Base-by-base conservation (phyloP, 2,797 vertebrate genomes). In the Melopsittacus undulatus region DNA sequence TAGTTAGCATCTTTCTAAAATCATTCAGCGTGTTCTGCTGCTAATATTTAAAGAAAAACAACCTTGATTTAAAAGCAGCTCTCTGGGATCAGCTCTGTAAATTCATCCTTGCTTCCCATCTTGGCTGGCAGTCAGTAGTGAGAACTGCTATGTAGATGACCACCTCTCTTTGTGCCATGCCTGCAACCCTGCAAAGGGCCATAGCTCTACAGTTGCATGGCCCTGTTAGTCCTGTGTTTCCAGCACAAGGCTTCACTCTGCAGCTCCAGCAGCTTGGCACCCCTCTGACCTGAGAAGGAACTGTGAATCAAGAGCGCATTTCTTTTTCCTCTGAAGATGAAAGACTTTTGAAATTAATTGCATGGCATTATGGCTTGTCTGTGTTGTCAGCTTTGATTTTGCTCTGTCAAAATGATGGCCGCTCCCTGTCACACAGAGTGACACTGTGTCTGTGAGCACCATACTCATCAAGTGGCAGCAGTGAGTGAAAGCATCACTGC, bases 361-460 rank as follows among this genome's bases (percentile, higher is more conserved):
- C 54, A 23, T 36, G 92, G 18, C 89, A 76, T 92, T 88, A 46
- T 54, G 85, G 84, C 59, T 93, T 16, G 70, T 90, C 84, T 79
- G 73, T 63, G 40, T 75, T 95, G 95, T 96, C 96, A 94, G 87
- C 69, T 93, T 76, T 77, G 91, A 91, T 96, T 96, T 62, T 87
- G 89, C 49, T 78, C 76, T 82, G 87, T 89, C 91, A 91, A 30
- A 85, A 52, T 83, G 91, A 94, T 21, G 94, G 92, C 45, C n/a
- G 2, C 42, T 95, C 23, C 52, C 66, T 85, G 87, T 95, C 90
- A 72, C 36, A 9, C 32, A 7, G 61, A 89, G 69, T 4, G 79
- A 78, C 1, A 5, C 82, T 0, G 1, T 4, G 83, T 22, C 66
- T 66, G 64, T 5, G 62, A 95, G 93, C 32, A 4, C 48, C 0